Base-by-base conservation (phyloP, 2,113 vertebrate species). In the Australoheros scitulus region DNA sequence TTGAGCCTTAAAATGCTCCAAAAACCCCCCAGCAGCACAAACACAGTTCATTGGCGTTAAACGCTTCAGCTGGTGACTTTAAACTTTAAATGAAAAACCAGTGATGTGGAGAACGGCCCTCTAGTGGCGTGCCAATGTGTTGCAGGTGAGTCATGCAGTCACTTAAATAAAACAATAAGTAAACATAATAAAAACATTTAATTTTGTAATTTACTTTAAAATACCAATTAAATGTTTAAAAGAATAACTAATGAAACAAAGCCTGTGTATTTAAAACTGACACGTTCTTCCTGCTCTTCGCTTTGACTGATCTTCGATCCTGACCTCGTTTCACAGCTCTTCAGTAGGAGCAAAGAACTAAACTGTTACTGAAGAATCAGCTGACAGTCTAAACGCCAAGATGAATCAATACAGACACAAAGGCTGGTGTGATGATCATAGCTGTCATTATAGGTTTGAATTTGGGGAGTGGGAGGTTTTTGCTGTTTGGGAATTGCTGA, bases 41-140 rank as follows among this genome's bases (percentile, higher is more conserved):
- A 43, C n/a, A 24, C 63, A 43, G n/a, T 0, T 65, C n/a, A 43
- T 1, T 2, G 4, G 0, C 0, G 34, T 22, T 64, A 0, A 64
- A 22, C 38, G 36, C 11, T 64, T 64, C 61, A 14, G 14, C 43
- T 64, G 61, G n/a, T 43, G 63, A 65, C 4, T 43, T 65, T 65
- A 24, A 65, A 26, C 38, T 65, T 24, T 65, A 4, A 43, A 17
- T 1, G n/a, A 43, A 2, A 38, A 65, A 26, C 7, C 63, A 6
- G 63, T 43, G 63, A 65, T 15, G n/a, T 0, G 36, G n/a, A 0
- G 36, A 4, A 1, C 8, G 36, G 36, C 36, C 36, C 41, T 36
- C 61, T 64, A 36, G 61, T 43, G 61, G 61, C 11, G 20, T 65
- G 61, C 0, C 20, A 13, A 1, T 15, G 36, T 65, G 43, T n/a